Evolutionary conservation across 2,797 vertebrate species (phyloP).

Genomic region (Peromyscus aztecus): DNA sequence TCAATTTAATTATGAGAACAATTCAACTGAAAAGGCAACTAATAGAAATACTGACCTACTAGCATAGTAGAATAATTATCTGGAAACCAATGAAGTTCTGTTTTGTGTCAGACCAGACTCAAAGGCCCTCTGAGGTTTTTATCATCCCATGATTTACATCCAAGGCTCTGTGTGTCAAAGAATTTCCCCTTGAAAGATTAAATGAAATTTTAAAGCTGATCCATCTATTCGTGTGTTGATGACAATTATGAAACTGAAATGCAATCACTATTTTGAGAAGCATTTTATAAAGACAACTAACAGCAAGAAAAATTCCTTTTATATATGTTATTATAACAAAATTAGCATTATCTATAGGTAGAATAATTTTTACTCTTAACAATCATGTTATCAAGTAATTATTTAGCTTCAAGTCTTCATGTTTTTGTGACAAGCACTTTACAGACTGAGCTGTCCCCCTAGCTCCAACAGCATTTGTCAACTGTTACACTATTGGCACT

Average conservation of each 20-base stretch:
- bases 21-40: background rate
- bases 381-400: background rate
- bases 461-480: background rate
- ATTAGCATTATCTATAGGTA: background rate
- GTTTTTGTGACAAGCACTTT: background rate
- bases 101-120: background rate
- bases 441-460: background rate
- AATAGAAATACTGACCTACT: background rate
- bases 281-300: conserved; percentile 31
- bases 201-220: background rate
- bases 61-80: background rate
- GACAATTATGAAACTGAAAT: background rate
- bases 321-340: background rate
- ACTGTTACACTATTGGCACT: background rate
- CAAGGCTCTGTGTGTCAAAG: conserved; percentile 1
- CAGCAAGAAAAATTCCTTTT: conserved; percentile 12
- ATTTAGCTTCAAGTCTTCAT: background rate
- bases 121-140: background rate
- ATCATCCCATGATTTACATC: background rate
- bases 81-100: background rate
- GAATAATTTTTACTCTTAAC: background rate
- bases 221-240: background rate
- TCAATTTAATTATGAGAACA: background rate
- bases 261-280: conserved; percentile 34
- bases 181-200: conserved; percentile 40